Base-by-base conservation (phyloP, 2,888 invertebrate species). In the Diogma glabrata region DNA sequence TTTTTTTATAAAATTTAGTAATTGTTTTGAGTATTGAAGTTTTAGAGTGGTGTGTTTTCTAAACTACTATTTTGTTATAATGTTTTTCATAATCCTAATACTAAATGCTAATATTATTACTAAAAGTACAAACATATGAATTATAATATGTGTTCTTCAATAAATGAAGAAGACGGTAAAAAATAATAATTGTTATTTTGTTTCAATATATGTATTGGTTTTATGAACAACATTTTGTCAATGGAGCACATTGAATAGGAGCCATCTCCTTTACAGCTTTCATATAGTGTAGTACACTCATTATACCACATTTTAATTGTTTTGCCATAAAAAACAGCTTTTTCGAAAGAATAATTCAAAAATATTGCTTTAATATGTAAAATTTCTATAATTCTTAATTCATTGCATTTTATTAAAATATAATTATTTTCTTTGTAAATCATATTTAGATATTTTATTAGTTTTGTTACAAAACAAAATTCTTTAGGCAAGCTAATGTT, bases 231-330 rank as follows among this genome's bases (percentile, higher is more conserved):
- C 14, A 30, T 5, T 14, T 45, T 20, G 9, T 50, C 28, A 14
- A 50, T 28, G 14, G 24, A 17, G 6, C 14, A 16, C 24, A 26
- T 28, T 8, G 17, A 12, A 43, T 28, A 45, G 10, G 30, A 26
- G 2, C 40, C 17, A 26, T 28, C 45, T 30, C n/a, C 17, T 19
- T 2, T 17, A 50, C 10, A 22, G 28, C 17, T 50, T 43, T 50
- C 30, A 20, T 50, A 50, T 9, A 50, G 16, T n/a, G 45, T 3
- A 12, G 7, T 30, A 6, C 20, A 14, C 9, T 45, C 22, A 50
- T 50, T 43, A 40, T 50, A 50, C 50, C 50, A 50, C 43, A 45
- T 26, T 17, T 43, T 45, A 10, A 45, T 19, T 6, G 23, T 8
- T 26, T 43, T 40, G 12, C 50, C 50, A 43, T 50, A 28, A 12